Percentiles rank a stretch among this genome's conserved stretches.
These are phyloP conservation scores for Salvelinus namaycush DNA, from an alignment of 2,113 vertebrate species.

Conservation along the genomic window DNA sequence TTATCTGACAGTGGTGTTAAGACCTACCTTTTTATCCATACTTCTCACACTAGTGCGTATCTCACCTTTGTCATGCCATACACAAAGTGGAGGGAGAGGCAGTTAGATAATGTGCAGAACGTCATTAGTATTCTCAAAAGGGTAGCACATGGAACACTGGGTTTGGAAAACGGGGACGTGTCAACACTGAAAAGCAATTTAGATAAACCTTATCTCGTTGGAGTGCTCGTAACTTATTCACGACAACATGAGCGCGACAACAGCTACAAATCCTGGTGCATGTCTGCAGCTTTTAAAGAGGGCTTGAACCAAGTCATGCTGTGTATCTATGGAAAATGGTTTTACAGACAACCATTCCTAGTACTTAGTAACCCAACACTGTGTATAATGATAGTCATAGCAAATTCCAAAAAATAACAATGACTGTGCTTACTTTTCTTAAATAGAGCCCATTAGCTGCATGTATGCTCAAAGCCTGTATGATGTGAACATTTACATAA, in stretches of 20 bases:
- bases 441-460: conserved; percentile 26
- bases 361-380: neutral
- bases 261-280: neutral
- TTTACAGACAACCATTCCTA: conserved; percentile 18
- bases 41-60: conserved; percentile 56
- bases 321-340: neutral
- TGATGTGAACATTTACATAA: conserved; percentile 43
- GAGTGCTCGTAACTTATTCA: conserved; percentile 21
- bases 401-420: neutral
- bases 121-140: conserved; percentile 52
- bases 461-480: conserved; percentile 8
- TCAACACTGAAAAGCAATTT: conserved; percentile 42
- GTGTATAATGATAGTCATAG: neutral
- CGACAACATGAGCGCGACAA: neutral
- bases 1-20: conserved; percentile 58
- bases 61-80: conserved; percentile 42
- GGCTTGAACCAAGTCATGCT: neutral
- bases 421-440: conserved; percentile 5
- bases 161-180: conserved; percentile 35
- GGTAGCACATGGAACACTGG: conserved; percentile 33
- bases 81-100: conserved; percentile 44
- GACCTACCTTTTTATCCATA: conserved; percentile 37
- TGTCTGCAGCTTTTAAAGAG: conserved; percentile 11
- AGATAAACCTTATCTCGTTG: conserved; percentile 51
- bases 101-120: conserved; percentile 47